Evolutionary conservation across 2,113 vertebrate genomes (phyloP).

Genomic region (Morone chrysops): DNA sequence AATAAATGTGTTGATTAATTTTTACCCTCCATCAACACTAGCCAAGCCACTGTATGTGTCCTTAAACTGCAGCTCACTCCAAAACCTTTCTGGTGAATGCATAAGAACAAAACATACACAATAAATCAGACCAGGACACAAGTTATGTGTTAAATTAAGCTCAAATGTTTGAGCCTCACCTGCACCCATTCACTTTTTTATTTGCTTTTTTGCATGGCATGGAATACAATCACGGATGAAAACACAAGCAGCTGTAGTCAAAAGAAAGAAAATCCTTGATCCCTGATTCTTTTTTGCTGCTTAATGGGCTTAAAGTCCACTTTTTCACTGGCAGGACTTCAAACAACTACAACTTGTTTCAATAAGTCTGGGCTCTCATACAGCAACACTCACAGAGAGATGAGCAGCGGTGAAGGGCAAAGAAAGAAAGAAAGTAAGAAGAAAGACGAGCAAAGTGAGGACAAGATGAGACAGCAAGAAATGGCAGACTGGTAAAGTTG

Average conservation of each 20-base stretch:
- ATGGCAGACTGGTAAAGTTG: not conserved
- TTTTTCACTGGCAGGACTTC: slow-evolving; percentile 70
- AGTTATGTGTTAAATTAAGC: slow-evolving; percentile 9
- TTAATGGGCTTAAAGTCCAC: slow-evolving; percentile 64
- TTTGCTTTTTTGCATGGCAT: slow-evolving; percentile 25
- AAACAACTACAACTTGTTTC: slow-evolving; percentile 60
- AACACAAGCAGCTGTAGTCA: slow-evolving; percentile 19
- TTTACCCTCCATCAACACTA: not conserved
- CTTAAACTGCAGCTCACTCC: too few species aligned
- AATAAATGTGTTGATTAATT: not conserved
- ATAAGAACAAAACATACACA: too few species aligned
- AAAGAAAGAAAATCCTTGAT: slow-evolving; percentile 63
- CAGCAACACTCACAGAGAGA: slow-evolving; percentile 42
- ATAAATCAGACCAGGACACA: too few species aligned
- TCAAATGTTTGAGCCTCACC: slow-evolving; percentile 37
- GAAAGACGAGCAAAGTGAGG: slow-evolving; percentile 4
- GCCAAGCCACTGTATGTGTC: not conserved
- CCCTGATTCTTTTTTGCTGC: slow-evolving; percentile 44
- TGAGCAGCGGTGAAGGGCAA: not conserved
- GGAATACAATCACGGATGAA: slow-evolving; percentile 45
- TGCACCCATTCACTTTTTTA: slow-evolving; percentile 58
- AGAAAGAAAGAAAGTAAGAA: slow-evolving; percentile 14
- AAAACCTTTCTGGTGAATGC: too few species aligned
- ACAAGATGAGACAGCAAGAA: slow-evolving; percentile 28
- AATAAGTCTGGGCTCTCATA: slow-evolving; percentile 61